A percentile compares a stretch with the other conserved stretches of the same genome.
These are phyloP conservation scores for Sardinella longiceps DNA, from an alignment of 2,797 vertebrate species.

Conservation along the genomic window DNA sequence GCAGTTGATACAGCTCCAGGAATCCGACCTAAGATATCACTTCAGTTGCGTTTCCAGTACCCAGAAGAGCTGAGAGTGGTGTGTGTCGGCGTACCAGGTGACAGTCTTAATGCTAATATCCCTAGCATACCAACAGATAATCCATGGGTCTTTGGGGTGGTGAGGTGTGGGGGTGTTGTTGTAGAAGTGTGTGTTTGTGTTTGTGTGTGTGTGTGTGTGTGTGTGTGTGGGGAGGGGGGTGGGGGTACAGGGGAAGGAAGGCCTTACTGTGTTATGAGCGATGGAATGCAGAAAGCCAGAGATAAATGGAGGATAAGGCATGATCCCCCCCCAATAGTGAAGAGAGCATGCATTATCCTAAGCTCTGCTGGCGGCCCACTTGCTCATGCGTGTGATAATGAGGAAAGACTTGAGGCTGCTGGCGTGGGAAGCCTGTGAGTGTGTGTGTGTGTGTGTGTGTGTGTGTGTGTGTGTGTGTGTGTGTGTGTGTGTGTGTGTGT, in stretches of 20 bases:
- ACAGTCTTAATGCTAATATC: neutral
- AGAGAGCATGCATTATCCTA: neutral
- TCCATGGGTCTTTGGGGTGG: neutral
- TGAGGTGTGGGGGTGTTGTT: too few relatives aligned
- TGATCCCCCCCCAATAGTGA: neutral
- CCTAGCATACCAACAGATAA: neutral
- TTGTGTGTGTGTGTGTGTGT: too few relatives aligned
- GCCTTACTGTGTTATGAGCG: neutral
- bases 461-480: neutral
- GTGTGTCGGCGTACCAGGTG: neutral
- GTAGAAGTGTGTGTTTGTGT: too few relatives aligned
- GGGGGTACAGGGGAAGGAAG: neutral
- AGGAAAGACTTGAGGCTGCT: neutral
- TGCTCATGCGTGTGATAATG: neutral
- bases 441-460: neutral
- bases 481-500: neutral
- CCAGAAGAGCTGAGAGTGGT: neutral
- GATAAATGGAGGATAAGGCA: constrained; percentile 10
- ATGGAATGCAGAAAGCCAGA: neutral
- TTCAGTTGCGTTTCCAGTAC: neutral
- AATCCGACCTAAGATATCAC: neutral
- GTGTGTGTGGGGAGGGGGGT: too few relatives aligned
- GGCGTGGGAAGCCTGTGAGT: neutral
- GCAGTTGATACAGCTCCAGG: neutral
- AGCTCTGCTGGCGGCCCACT: neutral